Evolutionary conservation across 2,797 vertebrate species (phyloP).

Genomic region (Macropodus opercularis): DNA sequence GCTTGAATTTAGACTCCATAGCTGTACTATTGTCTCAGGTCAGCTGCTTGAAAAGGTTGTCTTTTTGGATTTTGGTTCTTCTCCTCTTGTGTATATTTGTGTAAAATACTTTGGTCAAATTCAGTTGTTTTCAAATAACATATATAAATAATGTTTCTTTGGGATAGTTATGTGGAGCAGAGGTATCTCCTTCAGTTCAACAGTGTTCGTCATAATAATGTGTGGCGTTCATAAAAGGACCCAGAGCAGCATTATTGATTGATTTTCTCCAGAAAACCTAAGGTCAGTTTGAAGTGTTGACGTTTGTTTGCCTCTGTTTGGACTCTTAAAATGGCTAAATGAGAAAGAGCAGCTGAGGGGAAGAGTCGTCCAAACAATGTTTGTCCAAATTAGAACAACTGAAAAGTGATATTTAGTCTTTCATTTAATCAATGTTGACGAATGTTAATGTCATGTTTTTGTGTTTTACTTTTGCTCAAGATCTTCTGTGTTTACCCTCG

Average conservation of each 20-base stretch:
- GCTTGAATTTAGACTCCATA: too few species aligned
- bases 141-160: too few species aligned
- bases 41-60: too few species aligned
- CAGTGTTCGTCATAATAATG: too few species aligned
- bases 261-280: conserved; percentile 46
- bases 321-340: conserved; percentile 21
- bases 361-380: conserved; percentile 32
- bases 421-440: conserved; percentile 33
- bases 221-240: conserved; percentile 50
- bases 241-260: conserved; percentile 64
- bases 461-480: conserved; percentile 54
- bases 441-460: conserved; percentile 69
- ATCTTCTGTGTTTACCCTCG: conserved; percentile 66
- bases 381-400: conserved; percentile 56
- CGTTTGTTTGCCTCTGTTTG: conserved; percentile 46
- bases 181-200: too few species aligned
- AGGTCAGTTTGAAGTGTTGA: conserved; percentile 57
- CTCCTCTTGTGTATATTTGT: too few species aligned
- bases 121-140: too few species aligned
- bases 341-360: conserved; percentile 2
- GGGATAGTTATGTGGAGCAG: too few species aligned
- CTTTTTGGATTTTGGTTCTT: too few species aligned
- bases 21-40: too few species aligned
- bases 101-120: too few species aligned
- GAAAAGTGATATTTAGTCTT: conserved; percentile 49